Base-by-base conservation (phyloP, 2,797 vertebrate species). In the Chaetodon trifasciatus region DNA sequence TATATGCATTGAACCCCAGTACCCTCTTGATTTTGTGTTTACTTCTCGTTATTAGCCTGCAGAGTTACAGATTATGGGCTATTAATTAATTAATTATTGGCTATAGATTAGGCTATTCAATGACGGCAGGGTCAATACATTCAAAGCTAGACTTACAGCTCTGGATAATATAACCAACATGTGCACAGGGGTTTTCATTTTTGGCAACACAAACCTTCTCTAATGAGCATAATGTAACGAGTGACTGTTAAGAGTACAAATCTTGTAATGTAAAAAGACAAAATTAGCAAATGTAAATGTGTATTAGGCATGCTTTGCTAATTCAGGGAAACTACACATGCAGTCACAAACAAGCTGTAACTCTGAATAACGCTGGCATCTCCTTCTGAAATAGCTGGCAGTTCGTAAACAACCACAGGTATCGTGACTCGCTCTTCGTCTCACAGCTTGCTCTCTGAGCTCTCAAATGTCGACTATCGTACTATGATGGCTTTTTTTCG, bases 381-480 rank as follows among this genome's bases (percentile, higher is more conserved):
- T 44, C 4, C 5, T 9, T 73, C 65, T 53, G 64, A 70, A 73
- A 62, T 53, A 64, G 49, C 40, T 67, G 58, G 47, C 35, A 57
- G 37, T 56, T 74, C 17, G 74, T 83, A 78, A 81, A 42, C 42
- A 40, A 32, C 46, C 47, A 10, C 58, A 52, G 62, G 61, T 40
- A 42, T 81, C 77, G 49, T 39, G 52, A 76, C 39, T 61, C 71
- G 62, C 44, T 49, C n/a, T 32, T 56, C 39, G 6, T 69, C 57
- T 63, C 62, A 46, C 21, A 0, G 32, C 79, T 72, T 74, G 13
- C 46, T 62, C 74, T 76, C 63, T 35, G n/a, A 64, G n/a, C 74
- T 71, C 50, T 44, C 71, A 40, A n/a, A 70, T 77, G 85, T 81
- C 23, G 52, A 73, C 74, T 74, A 35, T 35, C 60, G 46, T 46